A percentile compares a stretch with the other conserved stretches of the same genome.
Evolutionary conservation across 2,888 invertebrate genomes (phyloP).

Genomic region (Antitype chi): DNA sequence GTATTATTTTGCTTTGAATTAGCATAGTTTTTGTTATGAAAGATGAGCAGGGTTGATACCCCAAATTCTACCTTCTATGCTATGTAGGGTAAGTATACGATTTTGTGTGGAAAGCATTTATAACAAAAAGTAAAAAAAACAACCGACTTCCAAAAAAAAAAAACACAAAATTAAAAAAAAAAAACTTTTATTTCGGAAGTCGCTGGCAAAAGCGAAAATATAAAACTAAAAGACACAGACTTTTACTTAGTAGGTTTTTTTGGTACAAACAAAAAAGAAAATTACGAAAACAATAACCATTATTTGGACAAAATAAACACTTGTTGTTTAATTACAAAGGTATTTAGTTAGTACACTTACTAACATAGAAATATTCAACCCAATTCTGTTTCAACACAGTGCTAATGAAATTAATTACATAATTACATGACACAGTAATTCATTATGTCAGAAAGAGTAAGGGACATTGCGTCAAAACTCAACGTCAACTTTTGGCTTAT

Average conservation of each 20-base stretch:
- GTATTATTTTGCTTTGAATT: constrained; percentile 9
- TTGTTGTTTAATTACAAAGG: constrained; percentile 22
- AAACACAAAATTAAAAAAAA: too few species aligned
- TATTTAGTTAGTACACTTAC: constrained; percentile 9
- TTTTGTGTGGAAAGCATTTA: too few species aligned
- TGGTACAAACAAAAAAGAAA: too few species aligned
- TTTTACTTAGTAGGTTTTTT: too few species aligned
- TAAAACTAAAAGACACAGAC: too few species aligned
- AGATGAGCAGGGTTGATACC: background rate
- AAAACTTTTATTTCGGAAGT: too few species aligned
- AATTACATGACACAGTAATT: constrained; percentile 21
- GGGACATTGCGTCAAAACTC: constrained; percentile 5
- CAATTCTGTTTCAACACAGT: constrained; percentile 25
- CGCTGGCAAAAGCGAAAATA: too few species aligned
- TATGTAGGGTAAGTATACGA: too few species aligned
- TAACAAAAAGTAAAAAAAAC: too few species aligned
- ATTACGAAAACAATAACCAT: background rate
- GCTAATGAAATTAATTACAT: constrained; percentile 30
- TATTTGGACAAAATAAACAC: constrained; percentile 17
- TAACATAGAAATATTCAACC: constrained; percentile 45
- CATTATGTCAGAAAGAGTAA: constrained; percentile 19
- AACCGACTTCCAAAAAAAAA: too few species aligned
- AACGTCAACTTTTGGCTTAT: background rate
- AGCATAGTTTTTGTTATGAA: constrained; percentile 1
- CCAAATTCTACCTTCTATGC: too few species aligned